A percentile compares a stretch with the other conserved stretches of the same genome.
Conservation (phyloP, 1,140 invertebrate species). For the Delia radicum region DNA sequence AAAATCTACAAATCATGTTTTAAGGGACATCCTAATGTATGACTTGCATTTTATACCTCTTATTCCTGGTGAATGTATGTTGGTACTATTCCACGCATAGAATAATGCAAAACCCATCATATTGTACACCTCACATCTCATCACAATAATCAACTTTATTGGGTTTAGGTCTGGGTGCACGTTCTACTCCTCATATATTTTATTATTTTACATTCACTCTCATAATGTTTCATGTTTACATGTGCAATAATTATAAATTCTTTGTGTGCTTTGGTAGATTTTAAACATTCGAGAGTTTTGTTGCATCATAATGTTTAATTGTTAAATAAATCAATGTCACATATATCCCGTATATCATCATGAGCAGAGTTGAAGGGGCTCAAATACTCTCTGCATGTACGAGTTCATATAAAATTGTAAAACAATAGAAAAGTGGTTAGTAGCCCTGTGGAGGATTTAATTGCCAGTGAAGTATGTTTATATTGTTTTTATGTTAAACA, state of each 20-base stretch:
- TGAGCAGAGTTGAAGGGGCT: not conserved
- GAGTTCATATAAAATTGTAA: not conserved
- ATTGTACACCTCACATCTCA: not conserved
- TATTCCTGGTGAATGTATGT: not conserved
- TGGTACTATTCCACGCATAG: not conserved
- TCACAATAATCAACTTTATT: not conserved
- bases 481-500: not conserved
- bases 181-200: too few species aligned
- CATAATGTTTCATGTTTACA: conserved; percentile 19
- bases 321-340: conserved; percentile 23
- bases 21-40: too few species aligned
- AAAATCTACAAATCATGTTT: too few species aligned
- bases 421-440: not conserved
- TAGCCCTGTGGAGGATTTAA: conserved; percentile 19
- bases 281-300: not conserved
- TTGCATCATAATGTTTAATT: conserved; percentile 23
- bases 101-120: not conserved
- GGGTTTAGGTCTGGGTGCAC: not conserved
- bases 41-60: conserved; percentile 11
- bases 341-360: conserved; percentile 20
- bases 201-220: too few species aligned
- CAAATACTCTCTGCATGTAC: not conserved
- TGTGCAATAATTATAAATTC: conserved; percentile 24
- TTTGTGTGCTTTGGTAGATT: not conserved
- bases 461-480: conserved; percentile 17